These are phyloP conservation scores for Coendou prehensilis DNA, from an alignment of 2,797 vertebrate species.

Conservation along the genomic window DNA sequence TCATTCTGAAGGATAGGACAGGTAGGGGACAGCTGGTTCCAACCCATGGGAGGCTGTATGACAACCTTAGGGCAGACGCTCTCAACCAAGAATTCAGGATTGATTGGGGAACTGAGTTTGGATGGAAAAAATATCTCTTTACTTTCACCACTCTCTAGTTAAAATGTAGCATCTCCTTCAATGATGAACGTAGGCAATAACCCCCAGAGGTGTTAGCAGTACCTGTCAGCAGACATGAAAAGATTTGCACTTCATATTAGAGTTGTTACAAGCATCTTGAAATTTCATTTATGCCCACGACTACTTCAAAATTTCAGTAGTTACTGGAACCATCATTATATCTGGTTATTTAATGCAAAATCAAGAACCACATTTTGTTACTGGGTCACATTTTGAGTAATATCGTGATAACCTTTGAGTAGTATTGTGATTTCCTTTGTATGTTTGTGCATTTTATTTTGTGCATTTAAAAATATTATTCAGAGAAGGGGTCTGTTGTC, in stretches of 20 bases:
- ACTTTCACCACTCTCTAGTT: constrained; percentile 15
- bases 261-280: background rate
- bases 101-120: background rate
- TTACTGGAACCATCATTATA: constrained; percentile 19
- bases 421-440: constrained; percentile 44
- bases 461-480: constrained; percentile 51
- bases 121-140: constrained; percentile 20
- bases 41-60: background rate
- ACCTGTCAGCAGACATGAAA: constrained; percentile 1
- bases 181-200: constrained; percentile 35
- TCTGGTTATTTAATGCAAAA: constrained; percentile 49
- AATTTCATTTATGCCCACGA: constrained; percentile 1
- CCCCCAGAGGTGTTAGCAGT: background rate
- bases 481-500: background rate
- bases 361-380: constrained; percentile 37
- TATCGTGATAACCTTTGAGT: constrained; percentile 24
- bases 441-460: constrained; percentile 37
- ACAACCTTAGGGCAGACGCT: background rate
- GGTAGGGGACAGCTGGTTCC: background rate
- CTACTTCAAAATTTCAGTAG: constrained; percentile 60
- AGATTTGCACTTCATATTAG: constrained; percentile 43
- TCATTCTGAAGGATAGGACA: background rate
- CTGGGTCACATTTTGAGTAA: background rate
- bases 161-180: background rate
- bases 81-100: constrained; percentile 32